Evolutionary conservation across 1,140 invertebrate genomes (phyloP).

Genomic region (Muscidifurax raptorellus): DNA sequence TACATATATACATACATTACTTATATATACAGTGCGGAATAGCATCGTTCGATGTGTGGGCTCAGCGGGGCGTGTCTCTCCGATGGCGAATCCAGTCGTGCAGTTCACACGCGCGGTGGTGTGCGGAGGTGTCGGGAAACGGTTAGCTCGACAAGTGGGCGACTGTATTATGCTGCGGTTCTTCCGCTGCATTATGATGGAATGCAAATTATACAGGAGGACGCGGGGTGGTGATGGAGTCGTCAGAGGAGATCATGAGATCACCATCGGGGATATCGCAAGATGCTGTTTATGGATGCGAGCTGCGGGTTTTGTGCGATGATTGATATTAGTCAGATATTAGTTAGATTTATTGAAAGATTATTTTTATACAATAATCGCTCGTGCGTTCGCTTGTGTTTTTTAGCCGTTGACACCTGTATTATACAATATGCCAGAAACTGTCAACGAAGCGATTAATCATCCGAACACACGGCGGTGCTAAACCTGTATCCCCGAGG

Average conservation of each 20-base stretch:
- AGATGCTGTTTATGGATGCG: background rate
- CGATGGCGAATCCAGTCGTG: background rate
- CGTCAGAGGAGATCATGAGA: background rate
- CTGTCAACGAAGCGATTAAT: background rate
- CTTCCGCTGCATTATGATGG: background rate
- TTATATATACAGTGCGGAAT: background rate
- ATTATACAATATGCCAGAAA: constrained; percentile 1
- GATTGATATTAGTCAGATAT: background rate
- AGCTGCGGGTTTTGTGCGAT: background rate
- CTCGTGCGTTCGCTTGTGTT: background rate
- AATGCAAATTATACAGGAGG: constrained; percentile 11
- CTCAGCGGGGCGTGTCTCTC: background rate
- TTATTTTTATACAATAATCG: background rate
- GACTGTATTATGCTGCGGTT: background rate
- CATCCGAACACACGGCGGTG: background rate
- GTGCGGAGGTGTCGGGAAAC: constrained; percentile 4
- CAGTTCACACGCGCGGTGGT: background rate
- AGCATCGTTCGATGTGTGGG: background rate
- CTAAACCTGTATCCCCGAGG: background rate
- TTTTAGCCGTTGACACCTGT: background rate
- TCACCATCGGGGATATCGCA: background rate
- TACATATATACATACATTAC: no score
- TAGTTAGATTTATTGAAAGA: background rate
- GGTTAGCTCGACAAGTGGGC: background rate
- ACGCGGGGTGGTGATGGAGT: background rate